Base-by-base conservation (phyloP, 2,888 invertebrate genomes). In the Anthophora plumipes region DNA sequence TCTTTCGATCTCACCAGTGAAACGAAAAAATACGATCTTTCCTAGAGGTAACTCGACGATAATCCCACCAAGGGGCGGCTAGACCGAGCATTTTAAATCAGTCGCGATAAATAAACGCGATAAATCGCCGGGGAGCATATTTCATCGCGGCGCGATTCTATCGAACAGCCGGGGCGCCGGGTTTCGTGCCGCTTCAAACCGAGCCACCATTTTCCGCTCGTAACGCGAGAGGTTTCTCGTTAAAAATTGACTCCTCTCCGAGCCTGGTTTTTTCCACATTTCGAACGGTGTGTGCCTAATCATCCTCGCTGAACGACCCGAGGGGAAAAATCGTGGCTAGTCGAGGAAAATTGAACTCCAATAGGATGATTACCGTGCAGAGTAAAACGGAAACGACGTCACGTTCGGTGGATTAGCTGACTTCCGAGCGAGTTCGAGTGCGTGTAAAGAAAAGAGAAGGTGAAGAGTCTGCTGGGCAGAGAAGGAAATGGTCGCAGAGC, bases 91-190 rank as follows among this genome's bases (percentile, higher is more conserved):
- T 71, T 77, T 77, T 66, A 71, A 79, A 77, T 79, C 77, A 79
- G 77, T n/a, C 66, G 77, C 79, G 79, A 79, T 73, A 60, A 77
- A 77, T 77, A 73, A 66, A 77, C 64, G 66, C 77, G 77, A 77
- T 79, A 79, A 79, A 79, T 77, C 59, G 73, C 37, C 66, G 31
- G 25, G 37, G 52, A 20, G 54, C 69, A 80, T 80, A 83, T 66
- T 70, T 83, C 70, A 78, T 77, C 66, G 77, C 48, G 6, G 63
- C 64, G 61, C 55, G 77, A 77, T 80, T 59, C 57, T 22, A 76
- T 67, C 71, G 59, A 52, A 31, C 31, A 4, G 31, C 2, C 31
- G 31, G 31, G 4, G 43, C 14, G n/a, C n/a, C 48, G n/a, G 17
- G 64, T 66, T 43, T 50, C 66, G 43, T 59, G 77, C 52, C 20